phyloP scores from a whole-genome alignment of 2,113 vertebrate genomes.

The Pristiophorus japonicus region DNA sequence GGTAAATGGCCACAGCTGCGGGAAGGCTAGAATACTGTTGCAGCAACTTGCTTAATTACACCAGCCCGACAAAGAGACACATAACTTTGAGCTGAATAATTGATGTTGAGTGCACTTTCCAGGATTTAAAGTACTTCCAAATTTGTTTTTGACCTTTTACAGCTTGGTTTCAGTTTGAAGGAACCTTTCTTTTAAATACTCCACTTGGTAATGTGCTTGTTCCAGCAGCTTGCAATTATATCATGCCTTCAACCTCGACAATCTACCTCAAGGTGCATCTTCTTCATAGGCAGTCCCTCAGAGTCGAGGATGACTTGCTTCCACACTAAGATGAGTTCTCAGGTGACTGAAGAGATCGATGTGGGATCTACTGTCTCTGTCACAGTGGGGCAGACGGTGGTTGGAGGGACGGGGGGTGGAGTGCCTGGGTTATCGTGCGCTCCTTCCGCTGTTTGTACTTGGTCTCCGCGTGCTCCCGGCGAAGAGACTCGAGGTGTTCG shows the following conservation, averaged over 20 bases:
- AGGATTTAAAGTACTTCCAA: background rate
- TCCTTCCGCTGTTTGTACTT: no score
- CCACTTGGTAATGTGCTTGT: background rate
- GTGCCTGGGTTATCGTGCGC: no score
- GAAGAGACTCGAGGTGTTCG: no score
- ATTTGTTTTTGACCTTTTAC: background rate
- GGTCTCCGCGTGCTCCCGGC: no score
- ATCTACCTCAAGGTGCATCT: background rate
- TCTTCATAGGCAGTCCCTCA: no score
- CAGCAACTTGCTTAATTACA: constrained; percentile 1
- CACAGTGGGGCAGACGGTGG: no score
- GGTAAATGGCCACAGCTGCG: background rate
- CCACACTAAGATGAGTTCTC: no score
- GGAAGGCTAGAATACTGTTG: background rate
- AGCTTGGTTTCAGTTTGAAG: background rate
- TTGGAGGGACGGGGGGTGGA: no score
- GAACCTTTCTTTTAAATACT: background rate
- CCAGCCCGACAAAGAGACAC: background rate
- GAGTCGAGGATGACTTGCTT: no score
- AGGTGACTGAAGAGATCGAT: no score
- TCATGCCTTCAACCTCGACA: background rate
- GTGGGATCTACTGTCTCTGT: no score
- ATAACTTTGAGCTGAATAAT: background rate
- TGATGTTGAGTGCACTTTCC: background rate
- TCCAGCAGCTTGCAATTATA: background rate